Evolutionary conservation across 2,888 invertebrate genomes (phyloP).

Genomic region (Nysson spinosus): DNA sequence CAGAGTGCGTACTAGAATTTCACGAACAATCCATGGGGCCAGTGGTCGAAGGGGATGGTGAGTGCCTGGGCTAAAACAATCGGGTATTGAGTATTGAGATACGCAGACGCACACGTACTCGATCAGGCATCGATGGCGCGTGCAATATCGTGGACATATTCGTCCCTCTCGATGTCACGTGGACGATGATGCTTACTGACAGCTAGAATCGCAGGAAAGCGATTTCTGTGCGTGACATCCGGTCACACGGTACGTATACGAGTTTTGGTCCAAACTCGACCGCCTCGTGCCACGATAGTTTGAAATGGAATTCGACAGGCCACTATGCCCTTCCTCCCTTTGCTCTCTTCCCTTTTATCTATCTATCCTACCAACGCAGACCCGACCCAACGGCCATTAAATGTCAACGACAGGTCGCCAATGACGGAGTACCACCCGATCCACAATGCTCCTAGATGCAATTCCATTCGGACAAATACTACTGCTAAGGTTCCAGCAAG

Average conservation of each 20-base stretch:
- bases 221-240: constrained; percentile 59
- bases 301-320: constrained; percentile 57
- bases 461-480: constrained; percentile 52
- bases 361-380: too few species aligned
- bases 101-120: not conserved
- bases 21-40: constrained; percentile 21
- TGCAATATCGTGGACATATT: constrained; percentile 37
- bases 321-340: constrained; percentile 28
- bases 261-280: constrained; percentile 35
- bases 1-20: constrained; percentile 41
- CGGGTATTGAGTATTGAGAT: too few species aligned
- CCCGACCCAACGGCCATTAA: constrained; percentile 66
- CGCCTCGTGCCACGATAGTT: constrained; percentile 30
- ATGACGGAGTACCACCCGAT: constrained; percentile 69
- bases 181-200: constrained; percentile 54
- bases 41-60: constrained; percentile 8
- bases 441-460: constrained; percentile 62
- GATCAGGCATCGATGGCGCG: constrained; percentile 25
- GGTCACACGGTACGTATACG: constrained; percentile 48
- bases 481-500: constrained; percentile 62
- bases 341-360: constrained; percentile 29
- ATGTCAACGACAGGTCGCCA: constrained; percentile 69
- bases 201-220: constrained; percentile 52
- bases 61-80: constrained; percentile 12
- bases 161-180: constrained; percentile 47